phyloP scores from a whole-genome alignment of 2,888 invertebrate species.

The Brenthis daphne region DNA sequence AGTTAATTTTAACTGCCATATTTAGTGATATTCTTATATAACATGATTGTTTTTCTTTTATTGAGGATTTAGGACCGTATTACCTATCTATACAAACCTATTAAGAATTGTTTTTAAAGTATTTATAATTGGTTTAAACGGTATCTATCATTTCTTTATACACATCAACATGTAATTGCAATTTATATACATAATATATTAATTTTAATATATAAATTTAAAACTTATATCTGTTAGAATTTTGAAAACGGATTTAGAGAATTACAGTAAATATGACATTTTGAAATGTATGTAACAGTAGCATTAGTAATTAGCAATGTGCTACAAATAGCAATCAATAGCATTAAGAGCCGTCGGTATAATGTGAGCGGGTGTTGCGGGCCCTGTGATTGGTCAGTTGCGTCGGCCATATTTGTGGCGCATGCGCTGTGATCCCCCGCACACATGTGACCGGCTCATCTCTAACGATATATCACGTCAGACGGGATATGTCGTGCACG shows the following conservation, averaged over 20 bases:
- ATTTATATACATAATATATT: too few species aligned
- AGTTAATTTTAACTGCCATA: too few species aligned
- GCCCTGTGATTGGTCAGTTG: constrained; percentile 63
- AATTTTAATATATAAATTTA: too few species aligned
- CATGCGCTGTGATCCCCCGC: constrained; percentile 64
- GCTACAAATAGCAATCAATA: constrained; percentile 65
- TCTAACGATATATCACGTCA: constrained; percentile 36
- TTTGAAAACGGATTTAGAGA: neutral
- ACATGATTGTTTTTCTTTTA: too few species aligned
- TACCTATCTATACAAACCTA: too few species aligned
- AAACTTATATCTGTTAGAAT: too few species aligned
- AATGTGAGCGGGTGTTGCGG: constrained; percentile 54
- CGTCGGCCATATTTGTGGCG: constrained; percentile 77
- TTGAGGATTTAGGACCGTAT: too few species aligned
- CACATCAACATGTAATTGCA: too few species aligned
- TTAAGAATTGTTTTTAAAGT: too few species aligned
- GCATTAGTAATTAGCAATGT: constrained; percentile 38
- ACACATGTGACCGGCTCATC: constrained; percentile 61
- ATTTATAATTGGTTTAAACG: too few species aligned
- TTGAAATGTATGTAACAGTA: constrained; percentile 10
- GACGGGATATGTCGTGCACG: constrained; percentile 20
- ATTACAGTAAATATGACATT: constrained; percentile 1
- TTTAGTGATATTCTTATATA: too few species aligned
- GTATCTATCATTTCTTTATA: too few species aligned
- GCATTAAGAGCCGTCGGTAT: constrained; percentile 61